A percentile compares a stretch with the other conserved stretches of the same genome.
Evolutionary conservation across 2,888 invertebrate species (phyloP).

Genomic region (Acanthosoma haemorrhoidale): DNA sequence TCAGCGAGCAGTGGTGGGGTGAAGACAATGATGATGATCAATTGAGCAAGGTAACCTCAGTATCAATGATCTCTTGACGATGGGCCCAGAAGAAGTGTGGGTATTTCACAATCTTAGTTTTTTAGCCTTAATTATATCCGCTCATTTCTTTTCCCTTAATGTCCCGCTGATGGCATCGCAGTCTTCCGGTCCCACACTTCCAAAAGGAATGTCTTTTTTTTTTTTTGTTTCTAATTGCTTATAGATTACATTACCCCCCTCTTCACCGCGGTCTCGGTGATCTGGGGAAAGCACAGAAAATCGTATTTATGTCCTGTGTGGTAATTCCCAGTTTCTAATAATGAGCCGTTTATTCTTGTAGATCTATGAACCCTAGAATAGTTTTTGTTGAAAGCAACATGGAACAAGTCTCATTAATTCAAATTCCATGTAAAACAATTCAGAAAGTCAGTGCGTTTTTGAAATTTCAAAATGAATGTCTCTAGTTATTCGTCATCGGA

Average conservation of each 20-base stretch:
- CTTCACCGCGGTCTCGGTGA: not conserved
- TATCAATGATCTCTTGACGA: constrained; percentile 10
- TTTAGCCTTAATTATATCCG: constrained; percentile 36
- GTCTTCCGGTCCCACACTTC: constrained; percentile 25
- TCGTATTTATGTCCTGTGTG: not conserved
- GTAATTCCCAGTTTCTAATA: not conserved
- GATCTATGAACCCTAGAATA: no score
- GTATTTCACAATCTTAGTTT: constrained; percentile 34
- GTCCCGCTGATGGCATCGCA: constrained; percentile 31
- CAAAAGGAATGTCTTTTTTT: constrained; percentile 8
- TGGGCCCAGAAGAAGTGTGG: constrained; percentile 29
- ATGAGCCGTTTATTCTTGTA: not conserved
- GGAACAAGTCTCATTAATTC: no score
- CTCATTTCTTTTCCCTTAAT: constrained; percentile 36
- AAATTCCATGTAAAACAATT: no score
- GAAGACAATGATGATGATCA: no score
- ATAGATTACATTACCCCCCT: constrained; percentile 23
- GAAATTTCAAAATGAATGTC: no score
- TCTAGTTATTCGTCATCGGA: no score
- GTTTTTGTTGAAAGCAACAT: no score
- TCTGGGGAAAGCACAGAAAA: constrained; percentile 1
- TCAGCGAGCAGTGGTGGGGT: no score
- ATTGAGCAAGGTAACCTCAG: not conserved
- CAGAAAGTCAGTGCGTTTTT: no score
- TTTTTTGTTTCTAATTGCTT: constrained; percentile 27